Evolutionary conservation across 2,113 vertebrate species (phyloP), one percentile per base, ranked within the genome.

Genomic region (Delphinus delphis): DNA sequence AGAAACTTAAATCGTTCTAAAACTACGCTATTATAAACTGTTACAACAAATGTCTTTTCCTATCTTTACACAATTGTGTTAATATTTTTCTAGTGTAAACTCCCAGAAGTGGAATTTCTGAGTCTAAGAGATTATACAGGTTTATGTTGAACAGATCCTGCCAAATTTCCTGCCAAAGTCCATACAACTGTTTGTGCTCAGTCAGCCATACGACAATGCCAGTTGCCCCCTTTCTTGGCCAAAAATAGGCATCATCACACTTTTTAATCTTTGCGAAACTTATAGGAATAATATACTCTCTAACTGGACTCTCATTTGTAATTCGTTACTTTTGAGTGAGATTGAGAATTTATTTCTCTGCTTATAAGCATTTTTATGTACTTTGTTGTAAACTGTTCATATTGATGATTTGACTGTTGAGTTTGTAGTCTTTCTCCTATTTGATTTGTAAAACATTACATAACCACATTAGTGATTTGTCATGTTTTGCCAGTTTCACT

Each of bases 81-180:
- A 86, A 81, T 88, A 63, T 65, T 87, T 93, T 93, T 71, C 68
- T 86, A 68, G 31, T 79, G 44, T 76, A 90, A 97, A 93, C 31
- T 73, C 60, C n/a, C 28, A 80, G 38, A 95, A 86, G 38, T 81
- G 21, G 65, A 71, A 80, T 86, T 86, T 67, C 55, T 77, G 62
- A 0, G 25, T 44, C 18, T 65, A 60, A 97, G 50, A 76, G 17
- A 41, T 74, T 63, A 74, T 53, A 21, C n/a, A 90, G 70, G 33
- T 88, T 70, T 83, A 80, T 1, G 8, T 58, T 77, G 67, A 47
- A 55, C 60, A 89, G 26, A 36, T 82, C 28, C 33, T 82, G 50
- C 53, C 68, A 76, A 87, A 87, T 70, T 82, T 82, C 28, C 38
- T 87, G 50, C 62, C 76, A 76, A 90, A 83, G 60, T 82, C 1